Base-by-base conservation (phyloP, 2,797 vertebrate genomes). In the Rhabdomys pumilio region DNA sequence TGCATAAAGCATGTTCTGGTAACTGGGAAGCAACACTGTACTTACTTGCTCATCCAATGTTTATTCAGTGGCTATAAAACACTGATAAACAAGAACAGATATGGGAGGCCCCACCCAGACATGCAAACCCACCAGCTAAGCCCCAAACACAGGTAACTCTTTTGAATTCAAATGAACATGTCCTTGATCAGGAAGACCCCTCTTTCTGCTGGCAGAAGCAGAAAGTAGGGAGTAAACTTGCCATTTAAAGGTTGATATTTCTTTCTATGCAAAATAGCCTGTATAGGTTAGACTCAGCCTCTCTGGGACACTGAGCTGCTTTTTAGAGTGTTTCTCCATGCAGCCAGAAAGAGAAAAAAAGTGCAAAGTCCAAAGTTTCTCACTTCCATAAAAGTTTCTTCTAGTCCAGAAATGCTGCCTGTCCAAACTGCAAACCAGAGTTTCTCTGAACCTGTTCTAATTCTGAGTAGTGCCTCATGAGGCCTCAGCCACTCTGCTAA, bases 281-380 rank as follows among this genome's bases (percentile, higher is more conserved):
- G 24, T 24, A 67, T 47, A 80, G 85, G 50, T 91, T 67, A 65
- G 44, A 75, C 6, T 61, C 44, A n/a, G 19, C 90, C 34, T 92
- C 72, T 93, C 53, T 57, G 77, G 80, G 34, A 41, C 57, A 31
- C 5, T 38, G 65, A 11, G 57, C 12, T 90, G 26, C 4, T 22
- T 93, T 95, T 95, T 13, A n/a, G 81, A 95, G 59, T 26, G 73
- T 61, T 84, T 81, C 10, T 95, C 22, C 6, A 26, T 31, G 15
- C 5, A 41, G 6, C 53, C n/a, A 59, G 15, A 75, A 3, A 12
- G 17, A 15, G 17, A 15, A 63, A 26, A 6, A 24, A 13, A 61
- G 47, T 67, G 29, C 29, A 50, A 34, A 67, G 2, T 17, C 26
- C 17, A 29, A 31, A 20, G 15, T 67, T 67, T 84, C 26, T 84